Evolutionary conservation across 2,113 vertebrate species (phyloP).

Genomic region (Mirounga angustirostris): DNA sequence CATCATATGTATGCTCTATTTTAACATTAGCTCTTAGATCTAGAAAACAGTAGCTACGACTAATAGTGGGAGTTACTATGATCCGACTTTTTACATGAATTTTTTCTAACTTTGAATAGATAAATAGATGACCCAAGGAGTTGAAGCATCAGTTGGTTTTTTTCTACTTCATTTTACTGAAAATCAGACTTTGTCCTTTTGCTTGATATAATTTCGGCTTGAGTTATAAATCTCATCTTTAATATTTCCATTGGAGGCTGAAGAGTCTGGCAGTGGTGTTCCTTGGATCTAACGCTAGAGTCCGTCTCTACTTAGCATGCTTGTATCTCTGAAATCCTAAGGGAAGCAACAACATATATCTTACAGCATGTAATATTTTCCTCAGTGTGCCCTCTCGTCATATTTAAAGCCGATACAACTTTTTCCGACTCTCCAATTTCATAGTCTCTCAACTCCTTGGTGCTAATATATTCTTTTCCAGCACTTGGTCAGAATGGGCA

Average conservation of each 20-base stretch:
- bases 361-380: background rate
- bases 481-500: background rate
- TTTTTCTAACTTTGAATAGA: background rate
- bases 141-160: background rate
- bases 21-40: background rate
- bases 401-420: background rate
- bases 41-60: background rate
- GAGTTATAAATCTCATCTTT: background rate
- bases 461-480: background rate
- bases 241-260: accelerated
- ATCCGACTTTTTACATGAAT: background rate
- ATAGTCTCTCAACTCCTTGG: accelerated
- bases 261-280: accelerated
- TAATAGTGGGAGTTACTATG: background rate
- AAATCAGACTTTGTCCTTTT: background rate
- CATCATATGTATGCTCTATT: background rate
- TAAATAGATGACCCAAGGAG: background rate
- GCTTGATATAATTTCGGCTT: background rate
- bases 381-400: background rate
- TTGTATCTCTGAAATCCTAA: background rate
- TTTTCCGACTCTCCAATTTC: background rate
- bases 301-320: accelerated
- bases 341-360: background rate
- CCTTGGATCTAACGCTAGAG: background rate
- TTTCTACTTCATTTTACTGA: constrained; percentile 17